These are phyloP conservation scores for Denticeps clupeoides DNA, from an alignment of 2,797 vertebrate genomes.

Conservation along the genomic window DNA sequence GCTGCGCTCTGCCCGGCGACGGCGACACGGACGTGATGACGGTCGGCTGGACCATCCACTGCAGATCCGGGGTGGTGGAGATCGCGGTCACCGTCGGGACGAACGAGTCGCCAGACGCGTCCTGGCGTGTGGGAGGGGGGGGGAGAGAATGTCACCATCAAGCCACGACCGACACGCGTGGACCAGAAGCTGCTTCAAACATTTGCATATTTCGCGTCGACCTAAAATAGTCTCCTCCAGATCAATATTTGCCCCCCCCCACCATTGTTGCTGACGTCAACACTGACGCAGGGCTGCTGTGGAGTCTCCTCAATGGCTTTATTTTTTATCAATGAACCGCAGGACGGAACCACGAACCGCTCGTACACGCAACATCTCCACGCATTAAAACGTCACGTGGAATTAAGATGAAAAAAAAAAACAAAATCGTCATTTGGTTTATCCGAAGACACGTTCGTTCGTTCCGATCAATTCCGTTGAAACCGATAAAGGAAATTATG, in stretches of 20 bases:
- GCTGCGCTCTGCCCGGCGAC: constrained; percentile 70
- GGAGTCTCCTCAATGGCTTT: constrained; percentile 99
- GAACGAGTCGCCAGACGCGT: constrained; percentile 64
- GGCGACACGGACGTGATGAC: constrained; percentile 77
- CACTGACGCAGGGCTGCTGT: constrained; percentile 88
- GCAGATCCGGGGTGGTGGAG: constrained; percentile 82
- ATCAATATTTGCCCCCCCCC: constrained; percentile 85
- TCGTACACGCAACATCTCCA: too few relatives aligned
- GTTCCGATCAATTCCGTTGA: too few relatives aligned
- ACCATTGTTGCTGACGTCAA: constrained; percentile 93
- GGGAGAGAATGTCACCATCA: too few relatives aligned
- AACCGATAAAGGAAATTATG: too few relatives aligned
- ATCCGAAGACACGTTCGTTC: too few relatives aligned
- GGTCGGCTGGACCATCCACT: constrained; percentile 91
- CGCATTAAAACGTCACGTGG: constrained; percentile 7
- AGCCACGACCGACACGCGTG: too few relatives aligned
- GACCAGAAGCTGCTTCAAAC: too few relatives aligned
- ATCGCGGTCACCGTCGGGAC: constrained; percentile 88
- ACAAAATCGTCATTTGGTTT: too few relatives aligned
- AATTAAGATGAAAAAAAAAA: neutral
- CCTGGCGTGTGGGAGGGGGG: too few relatives aligned
- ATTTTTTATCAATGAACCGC: constrained; percentile 92
- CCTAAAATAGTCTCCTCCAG: constrained; percentile 59
- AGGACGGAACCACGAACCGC: constrained; percentile 60
- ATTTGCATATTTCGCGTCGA: constrained; percentile 38